These are phyloP conservation scores for Rhynchonema sp. DNA, from an alignment of 2,888 invertebrate genomes.

Conservation along the genomic window DNA sequence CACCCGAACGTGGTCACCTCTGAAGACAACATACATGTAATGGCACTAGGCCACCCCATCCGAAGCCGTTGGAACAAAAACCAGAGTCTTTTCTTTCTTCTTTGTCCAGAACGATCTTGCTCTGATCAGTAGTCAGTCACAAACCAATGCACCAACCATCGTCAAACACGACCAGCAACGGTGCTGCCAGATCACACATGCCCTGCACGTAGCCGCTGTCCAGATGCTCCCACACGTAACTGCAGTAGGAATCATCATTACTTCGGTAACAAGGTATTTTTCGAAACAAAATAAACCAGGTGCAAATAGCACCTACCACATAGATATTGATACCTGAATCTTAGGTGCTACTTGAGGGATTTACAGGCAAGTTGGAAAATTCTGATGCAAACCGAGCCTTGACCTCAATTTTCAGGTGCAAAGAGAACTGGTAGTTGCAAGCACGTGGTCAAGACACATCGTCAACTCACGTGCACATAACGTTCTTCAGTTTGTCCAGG, in stretches of 20 bases:
- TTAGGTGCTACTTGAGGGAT: no score
- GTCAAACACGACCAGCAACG: constrained; percentile 68
- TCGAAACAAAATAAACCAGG: no score
- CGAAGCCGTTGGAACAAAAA: no score
- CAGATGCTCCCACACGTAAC: constrained; percentile 83
- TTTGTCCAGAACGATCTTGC: neutral
- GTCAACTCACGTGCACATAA: constrained; percentile 89
- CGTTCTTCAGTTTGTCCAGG: constrained; percentile 70
- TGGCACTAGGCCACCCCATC: neutral
- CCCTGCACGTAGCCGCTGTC: constrained; percentile 90
- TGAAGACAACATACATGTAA: constrained; percentile 19
- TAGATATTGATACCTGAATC: no score
- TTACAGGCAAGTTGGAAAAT: no score
- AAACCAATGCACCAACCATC: constrained; percentile 43
- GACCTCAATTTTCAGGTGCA: no score
- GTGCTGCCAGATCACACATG: constrained; percentile 88
- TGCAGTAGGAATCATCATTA: neutral
- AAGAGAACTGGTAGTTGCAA: no score
- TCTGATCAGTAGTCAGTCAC: neutral
- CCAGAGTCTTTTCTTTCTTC: no score
- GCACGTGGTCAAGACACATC: no score
- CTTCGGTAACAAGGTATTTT: neutral
- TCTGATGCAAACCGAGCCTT: no score
- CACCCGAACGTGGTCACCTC: constrained; percentile 75
- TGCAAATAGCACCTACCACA: no score